Evolutionary conservation across 2,797 vertebrate genomes (phyloP).

Genomic region (Halcyon chelicuti): DNA sequence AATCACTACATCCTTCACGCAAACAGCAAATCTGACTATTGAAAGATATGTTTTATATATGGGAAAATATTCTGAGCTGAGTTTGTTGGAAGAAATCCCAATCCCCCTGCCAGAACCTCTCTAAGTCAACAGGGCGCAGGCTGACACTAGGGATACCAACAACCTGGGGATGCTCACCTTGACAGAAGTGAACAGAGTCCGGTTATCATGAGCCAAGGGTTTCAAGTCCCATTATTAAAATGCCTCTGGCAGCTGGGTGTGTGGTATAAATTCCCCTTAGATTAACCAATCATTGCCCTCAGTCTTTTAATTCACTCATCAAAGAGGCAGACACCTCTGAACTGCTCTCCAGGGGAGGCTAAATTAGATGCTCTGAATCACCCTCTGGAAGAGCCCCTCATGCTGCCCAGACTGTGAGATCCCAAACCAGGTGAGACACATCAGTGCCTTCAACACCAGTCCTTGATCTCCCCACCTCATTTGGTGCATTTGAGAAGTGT

Average conservation of each 20-base stretch:
- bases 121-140: neutral
- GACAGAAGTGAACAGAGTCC: neutral
- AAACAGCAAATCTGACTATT: neutral
- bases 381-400: conserved; percentile 29
- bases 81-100: neutral
- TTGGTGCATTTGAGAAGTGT: neutral
- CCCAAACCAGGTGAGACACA: neutral
- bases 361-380: conserved; percentile 55
- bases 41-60: neutral
- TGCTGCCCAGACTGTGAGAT: neutral
- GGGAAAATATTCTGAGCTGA: neutral
- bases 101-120: neutral
- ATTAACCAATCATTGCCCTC: conserved; percentile 62
- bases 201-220: conserved; percentile 3
- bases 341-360: conserved; percentile 36
- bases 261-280: conserved; percentile 70
- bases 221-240: conserved; percentile 56
- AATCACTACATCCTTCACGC: neutral
- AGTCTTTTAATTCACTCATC: conserved; percentile 57
- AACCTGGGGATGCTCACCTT: neutral
- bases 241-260: conserved; percentile 25
- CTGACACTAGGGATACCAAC: neutral
- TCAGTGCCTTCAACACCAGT: neutral
- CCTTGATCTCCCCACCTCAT: conserved; percentile 13
- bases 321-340: conserved; percentile 60